Percentiles rank a stretch among this genome's conserved stretches.
These are phyloP conservation scores for Paedocypris micromegethes DNA, from an alignment of 2,797 vertebrate genomes.

Conservation along the genomic window DNA sequence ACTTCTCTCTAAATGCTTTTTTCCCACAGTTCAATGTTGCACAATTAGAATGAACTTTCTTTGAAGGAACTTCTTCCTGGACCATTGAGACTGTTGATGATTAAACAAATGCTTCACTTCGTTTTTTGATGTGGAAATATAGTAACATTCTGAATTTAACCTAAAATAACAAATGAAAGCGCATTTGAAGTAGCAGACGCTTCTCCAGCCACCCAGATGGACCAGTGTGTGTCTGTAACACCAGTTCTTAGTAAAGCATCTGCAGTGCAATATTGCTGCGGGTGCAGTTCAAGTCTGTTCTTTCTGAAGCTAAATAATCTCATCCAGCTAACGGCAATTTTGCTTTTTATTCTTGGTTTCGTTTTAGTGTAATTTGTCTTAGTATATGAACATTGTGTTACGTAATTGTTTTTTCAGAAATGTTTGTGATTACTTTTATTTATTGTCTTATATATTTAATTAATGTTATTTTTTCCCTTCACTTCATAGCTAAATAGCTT, in stretches of 20 bases:
- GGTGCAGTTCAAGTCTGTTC: constrained; percentile 42
- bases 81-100: constrained; percentile 50
- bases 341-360: constrained; percentile 28
- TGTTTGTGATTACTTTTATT: not conserved
- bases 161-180: constrained; percentile 52
- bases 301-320: constrained; percentile 36
- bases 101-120: constrained; percentile 47
- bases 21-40: too few relatives aligned
- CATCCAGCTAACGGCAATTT: constrained; percentile 42
- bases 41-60: too few relatives aligned
- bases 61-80: too few relatives aligned
- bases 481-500: not conserved
- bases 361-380: not conserved
- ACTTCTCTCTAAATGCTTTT: too few relatives aligned
- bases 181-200: constrained; percentile 56
- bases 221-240: constrained; percentile 58
- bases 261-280: constrained; percentile 42
- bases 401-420: too few relatives aligned
- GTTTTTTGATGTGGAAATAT: too few relatives aligned
- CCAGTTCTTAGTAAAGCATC: constrained; percentile 48
- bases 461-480: not conserved
- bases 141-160: too few relatives aligned
- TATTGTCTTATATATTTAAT: not conserved
- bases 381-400: too few relatives aligned
- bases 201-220: constrained; percentile 63